Evolutionary conservation across 2,888 invertebrate genomes (phyloP).

Genomic region (Caenorhabditis zanzibari): DNA sequence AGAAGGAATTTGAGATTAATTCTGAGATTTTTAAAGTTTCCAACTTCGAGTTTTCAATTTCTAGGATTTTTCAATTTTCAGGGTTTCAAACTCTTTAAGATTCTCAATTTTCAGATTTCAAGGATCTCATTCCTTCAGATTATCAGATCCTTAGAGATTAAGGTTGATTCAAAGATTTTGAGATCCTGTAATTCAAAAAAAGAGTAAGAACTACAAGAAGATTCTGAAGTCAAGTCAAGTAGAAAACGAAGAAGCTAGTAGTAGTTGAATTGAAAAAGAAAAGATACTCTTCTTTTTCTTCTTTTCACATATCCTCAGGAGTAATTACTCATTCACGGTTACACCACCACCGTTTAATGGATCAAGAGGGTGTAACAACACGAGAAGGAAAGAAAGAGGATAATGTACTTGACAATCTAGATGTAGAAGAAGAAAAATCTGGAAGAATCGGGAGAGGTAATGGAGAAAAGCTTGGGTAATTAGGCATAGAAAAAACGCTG

Average conservation of each 20-base stretch:
- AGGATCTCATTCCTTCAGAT: too few relatives aligned
- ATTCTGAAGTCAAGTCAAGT: conserved; percentile 5
- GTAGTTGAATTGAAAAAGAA: conserved; percentile 5
- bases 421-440: conserved; percentile 2
- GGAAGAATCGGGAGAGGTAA: neutral
- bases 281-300: too few relatives aligned
- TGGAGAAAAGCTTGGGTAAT: neutral
- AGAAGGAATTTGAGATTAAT: too few relatives aligned
- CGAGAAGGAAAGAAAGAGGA: conserved; percentile 10
- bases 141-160: too few relatives aligned
- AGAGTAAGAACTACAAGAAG: neutral
- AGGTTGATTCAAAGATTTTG: too few relatives aligned
- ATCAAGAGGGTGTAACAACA: conserved; percentile 53
- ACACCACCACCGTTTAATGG: conserved; percentile 37
- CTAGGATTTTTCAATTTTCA: too few relatives aligned
- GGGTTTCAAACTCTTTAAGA: too few relatives aligned
- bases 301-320: conserved; percentile 36
- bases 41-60: too few relatives aligned
- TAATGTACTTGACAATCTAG: conserved; percentile 1
- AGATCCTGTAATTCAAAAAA: too few relatives aligned
- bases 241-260: conserved; percentile 42
- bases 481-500: neutral
- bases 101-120: too few relatives aligned
- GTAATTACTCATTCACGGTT: conserved; percentile 49
- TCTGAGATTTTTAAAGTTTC: too few relatives aligned